Percentiles rank a stretch among this genome's conserved stretches.
These are phyloP conservation scores for Caenorhabditis sp. DNA, from an alignment of 2,888 invertebrate genomes.

Conservation along the genomic window DNA sequence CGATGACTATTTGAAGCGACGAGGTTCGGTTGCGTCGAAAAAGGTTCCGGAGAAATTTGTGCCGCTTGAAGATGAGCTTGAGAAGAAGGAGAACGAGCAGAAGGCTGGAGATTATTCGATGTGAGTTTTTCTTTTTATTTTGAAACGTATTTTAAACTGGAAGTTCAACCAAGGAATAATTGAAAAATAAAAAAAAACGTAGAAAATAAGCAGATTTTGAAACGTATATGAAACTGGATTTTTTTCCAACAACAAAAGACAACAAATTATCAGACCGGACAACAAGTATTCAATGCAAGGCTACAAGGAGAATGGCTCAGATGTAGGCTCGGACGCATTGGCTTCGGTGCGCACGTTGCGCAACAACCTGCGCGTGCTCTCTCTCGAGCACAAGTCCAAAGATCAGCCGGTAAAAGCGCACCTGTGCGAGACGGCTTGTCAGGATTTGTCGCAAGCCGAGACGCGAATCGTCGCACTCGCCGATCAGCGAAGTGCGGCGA, in stretches of 20 bases:
- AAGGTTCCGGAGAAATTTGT: constrained; percentile 17
- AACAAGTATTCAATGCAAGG: constrained; percentile 50
- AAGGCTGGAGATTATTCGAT: constrained; percentile 23
- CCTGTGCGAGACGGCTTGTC: constrained; percentile 50
- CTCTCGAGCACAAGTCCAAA: constrained; percentile 26
- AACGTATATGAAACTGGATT: too few species aligned
- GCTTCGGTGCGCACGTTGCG: constrained; percentile 56
- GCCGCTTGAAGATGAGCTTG: constrained; percentile 28
- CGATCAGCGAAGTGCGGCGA: constrained; percentile 48
- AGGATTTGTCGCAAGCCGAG: constrained; percentile 52
- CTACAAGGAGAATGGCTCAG: constrained; percentile 28
- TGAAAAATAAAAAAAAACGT: too few species aligned
- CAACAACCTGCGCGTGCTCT: constrained; percentile 46
- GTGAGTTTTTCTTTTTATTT: constrained; percentile 13
- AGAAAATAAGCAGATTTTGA: too few species aligned
- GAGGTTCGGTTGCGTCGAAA: constrained; percentile 32
- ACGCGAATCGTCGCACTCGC: constrained; percentile 47
- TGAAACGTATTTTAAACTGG: neutral
- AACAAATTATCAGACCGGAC: constrained; percentile 38
- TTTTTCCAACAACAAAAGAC: too few species aligned
- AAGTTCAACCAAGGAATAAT: too few species aligned
- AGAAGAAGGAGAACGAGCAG: constrained; percentile 16
- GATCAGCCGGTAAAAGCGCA: constrained; percentile 47
- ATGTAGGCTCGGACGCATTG: constrained; percentile 58
- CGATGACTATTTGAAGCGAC: constrained; percentile 41